Conservation (phyloP, 2,113 vertebrate species). For the Tragulus kanchil region DNA sequence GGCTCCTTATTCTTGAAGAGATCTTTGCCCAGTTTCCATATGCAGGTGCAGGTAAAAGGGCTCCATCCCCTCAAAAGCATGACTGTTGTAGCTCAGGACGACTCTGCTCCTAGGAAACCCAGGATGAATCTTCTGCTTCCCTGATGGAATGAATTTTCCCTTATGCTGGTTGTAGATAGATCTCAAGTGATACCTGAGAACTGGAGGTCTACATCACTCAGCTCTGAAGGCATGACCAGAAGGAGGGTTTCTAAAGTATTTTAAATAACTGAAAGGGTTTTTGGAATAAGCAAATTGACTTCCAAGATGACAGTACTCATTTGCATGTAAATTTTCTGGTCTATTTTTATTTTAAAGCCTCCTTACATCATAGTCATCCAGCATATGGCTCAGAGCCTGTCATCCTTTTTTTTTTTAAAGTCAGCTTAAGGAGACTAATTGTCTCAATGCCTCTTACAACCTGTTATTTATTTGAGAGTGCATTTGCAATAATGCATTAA, state of each 20-base stretch:
- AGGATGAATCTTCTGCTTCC: not conserved
- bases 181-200: not conserved
- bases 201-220: not conserved
- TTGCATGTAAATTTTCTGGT: conserved; percentile 53
- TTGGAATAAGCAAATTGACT: conserved; percentile 52
- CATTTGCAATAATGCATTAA: conserved; percentile 58
- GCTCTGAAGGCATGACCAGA: not conserved
- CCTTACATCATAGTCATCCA: conserved; percentile 47
- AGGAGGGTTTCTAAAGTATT: not conserved
- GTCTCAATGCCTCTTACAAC: conserved; percentile 52
- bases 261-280: conserved; percentile 15
- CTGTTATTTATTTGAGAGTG: conserved; percentile 71
- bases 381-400: conserved; percentile 32
- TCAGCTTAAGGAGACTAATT: conserved; percentile 56
- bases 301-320: conserved; percentile 40
- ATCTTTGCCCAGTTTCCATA: not conserved
- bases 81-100: not conserved
- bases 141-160: not conserved
- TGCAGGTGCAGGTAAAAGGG: not conserved
- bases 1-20: not conserved
- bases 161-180: not conserved
- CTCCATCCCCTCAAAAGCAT: not conserved
- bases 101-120: not conserved
- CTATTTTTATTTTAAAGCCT: conserved; percentile 70
- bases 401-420: not conserved